Conservation (phyloP, 2,797 vertebrate species). For the Oryzias dopingdopingensis region DNA sequence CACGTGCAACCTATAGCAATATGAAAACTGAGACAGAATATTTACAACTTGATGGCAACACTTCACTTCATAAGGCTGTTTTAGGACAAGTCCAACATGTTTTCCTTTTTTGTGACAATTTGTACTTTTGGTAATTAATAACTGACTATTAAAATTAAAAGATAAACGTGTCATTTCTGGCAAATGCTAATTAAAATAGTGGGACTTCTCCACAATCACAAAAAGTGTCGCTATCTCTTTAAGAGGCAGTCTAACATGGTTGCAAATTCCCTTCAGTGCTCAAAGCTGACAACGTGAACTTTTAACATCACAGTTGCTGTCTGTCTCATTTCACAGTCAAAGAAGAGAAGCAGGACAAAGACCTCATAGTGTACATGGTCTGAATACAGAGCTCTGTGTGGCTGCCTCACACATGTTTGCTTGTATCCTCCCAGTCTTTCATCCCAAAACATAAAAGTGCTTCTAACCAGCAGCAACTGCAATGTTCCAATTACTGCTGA, state of each 20-base stretch:
- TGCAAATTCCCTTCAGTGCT: constrained; percentile 43
- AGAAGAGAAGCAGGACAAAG: constrained; percentile 33
- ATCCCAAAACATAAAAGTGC: constrained; percentile 6
- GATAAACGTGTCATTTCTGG: no score
- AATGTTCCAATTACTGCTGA: constrained; percentile 16
- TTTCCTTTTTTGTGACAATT: no score
- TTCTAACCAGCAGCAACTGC: not conserved
- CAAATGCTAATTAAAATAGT: constrained; percentile 10
- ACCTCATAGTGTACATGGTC: constrained; percentile 15
- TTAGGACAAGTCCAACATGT: no score
- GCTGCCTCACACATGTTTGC: constrained; percentile 19
- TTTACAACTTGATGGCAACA: no score
- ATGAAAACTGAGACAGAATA: constrained; percentile 10
- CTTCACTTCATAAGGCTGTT: no score
- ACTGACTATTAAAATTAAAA: no score
- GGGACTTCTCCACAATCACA: constrained; percentile 29
- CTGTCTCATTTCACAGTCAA: constrained; percentile 52
- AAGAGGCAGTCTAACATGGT: constrained; percentile 44
- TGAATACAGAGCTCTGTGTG: constrained; percentile 20
- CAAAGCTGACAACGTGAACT: constrained; percentile 53
- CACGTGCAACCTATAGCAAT: constrained; percentile 6
- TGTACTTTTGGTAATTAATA: no score
- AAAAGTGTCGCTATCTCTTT: constrained; percentile 38
- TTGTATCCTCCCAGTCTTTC: constrained; percentile 8
- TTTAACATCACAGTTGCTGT: constrained; percentile 39